phyloP scores from a whole-genome alignment of 2,888 invertebrate genomes.

The Drepana falcataria region DNA sequence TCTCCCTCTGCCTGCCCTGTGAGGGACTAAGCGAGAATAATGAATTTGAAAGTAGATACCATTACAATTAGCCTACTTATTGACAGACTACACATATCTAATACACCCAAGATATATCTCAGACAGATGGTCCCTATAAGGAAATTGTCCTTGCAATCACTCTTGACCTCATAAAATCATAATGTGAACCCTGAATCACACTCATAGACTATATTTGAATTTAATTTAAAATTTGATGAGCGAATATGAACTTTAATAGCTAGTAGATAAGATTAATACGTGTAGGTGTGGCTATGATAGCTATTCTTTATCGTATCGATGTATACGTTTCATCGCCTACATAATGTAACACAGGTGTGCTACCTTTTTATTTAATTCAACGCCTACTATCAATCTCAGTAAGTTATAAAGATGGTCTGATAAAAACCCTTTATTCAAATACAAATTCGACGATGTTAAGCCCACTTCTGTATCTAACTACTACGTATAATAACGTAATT shows the following conservation, averaged over 20 bases:
- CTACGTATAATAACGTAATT: no score
- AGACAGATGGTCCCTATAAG: background rate
- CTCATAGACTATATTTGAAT: conserved; percentile 7
- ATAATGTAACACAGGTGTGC: background rate
- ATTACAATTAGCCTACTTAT: no score
- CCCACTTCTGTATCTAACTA: no score
- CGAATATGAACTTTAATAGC: background rate
- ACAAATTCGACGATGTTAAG: no score
- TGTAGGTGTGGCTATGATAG: background rate
- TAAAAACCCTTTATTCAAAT: background rate
- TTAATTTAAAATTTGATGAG: background rate
- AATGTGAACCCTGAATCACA: conserved; percentile 5
- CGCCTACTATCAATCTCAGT: background rate
- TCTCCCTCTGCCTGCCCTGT: no score
- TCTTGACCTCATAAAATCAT: conserved; percentile 7
- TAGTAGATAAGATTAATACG: background rate
- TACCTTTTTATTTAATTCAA: conserved; percentile 1
- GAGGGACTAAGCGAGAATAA: no score
- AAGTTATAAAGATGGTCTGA: background rate
- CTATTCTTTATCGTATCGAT: background rate
- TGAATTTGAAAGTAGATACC: no score
- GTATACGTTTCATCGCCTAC: background rate
- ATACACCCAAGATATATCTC: background rate
- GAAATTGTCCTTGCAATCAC: conserved; percentile 1
- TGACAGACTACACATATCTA: background rate